These are phyloP conservation scores for Crocallis elinguaria DNA, from an alignment of 2,888 invertebrate genomes.

Conservation along the genomic window DNA sequence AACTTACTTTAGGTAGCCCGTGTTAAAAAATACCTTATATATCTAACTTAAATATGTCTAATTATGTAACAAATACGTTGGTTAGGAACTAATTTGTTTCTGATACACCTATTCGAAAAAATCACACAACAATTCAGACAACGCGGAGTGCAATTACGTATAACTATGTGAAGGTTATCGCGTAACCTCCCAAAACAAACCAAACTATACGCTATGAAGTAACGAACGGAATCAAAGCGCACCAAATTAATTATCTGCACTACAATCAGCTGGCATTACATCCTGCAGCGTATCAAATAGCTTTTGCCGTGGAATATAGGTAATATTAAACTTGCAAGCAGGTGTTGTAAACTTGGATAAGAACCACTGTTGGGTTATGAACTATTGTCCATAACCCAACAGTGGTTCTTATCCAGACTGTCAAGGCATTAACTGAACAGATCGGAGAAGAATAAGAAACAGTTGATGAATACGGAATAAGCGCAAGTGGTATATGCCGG, in stretches of 20 bases:
- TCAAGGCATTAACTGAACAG: no score
- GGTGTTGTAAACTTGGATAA: no score
- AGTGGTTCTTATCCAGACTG: no score
- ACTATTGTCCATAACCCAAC: no score
- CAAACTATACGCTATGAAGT: constrained; percentile 15
- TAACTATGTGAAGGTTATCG: constrained; percentile 31
- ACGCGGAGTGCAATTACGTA: constrained; percentile 10
- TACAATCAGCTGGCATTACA: constrained; percentile 33
- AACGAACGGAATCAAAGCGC: constrained; percentile 32
- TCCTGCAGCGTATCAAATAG: constrained; percentile 22
- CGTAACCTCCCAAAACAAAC: constrained; percentile 30
- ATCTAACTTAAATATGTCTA: background rate
- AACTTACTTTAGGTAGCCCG: no score
- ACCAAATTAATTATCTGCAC: constrained; percentile 39
- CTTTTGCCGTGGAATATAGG: constrained; percentile 32
- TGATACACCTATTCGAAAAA: constrained; percentile 17
- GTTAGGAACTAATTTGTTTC: constrained; percentile 7
- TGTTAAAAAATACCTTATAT: no score
- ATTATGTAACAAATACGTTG: constrained; percentile 1
- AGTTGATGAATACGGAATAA: background rate
- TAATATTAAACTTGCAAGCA: no score
- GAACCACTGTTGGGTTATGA: no score
- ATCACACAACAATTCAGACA: constrained; percentile 15
- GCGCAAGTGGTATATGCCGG: background rate
- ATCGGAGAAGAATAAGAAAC: background rate